Percentiles rank a stretch among this genome's conserved stretches.
These are phyloP conservation scores for Furcifer pardalis DNA, from an alignment of 2,797 vertebrate genomes.

Conservation along the genomic window DNA sequence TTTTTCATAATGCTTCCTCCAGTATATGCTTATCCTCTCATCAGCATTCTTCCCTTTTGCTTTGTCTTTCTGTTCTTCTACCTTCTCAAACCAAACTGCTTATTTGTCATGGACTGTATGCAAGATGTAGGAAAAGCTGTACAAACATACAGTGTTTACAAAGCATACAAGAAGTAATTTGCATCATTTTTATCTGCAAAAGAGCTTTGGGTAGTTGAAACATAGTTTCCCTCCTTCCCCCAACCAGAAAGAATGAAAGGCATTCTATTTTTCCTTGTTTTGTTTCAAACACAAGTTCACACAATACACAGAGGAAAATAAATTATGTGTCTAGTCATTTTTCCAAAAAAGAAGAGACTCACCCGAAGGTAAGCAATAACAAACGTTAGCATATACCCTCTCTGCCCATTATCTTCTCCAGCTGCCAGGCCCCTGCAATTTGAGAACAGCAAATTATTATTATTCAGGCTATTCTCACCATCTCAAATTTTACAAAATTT, in stretches of 20 bases:
- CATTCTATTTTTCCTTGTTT: background rate
- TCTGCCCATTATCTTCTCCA: conserved; percentile 99
- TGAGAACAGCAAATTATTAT: conserved; percentile 61
- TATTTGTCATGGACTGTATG: background rate
- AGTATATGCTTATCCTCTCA: no score
- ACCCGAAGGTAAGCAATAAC: conserved; percentile 98
- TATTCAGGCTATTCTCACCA: conserved; percentile 16
- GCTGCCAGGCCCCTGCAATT: conserved; percentile 93
- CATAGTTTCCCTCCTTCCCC: background rate
- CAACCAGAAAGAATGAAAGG: background rate
- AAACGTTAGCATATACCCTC: conserved; percentile 98
- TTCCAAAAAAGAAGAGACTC: conserved; percentile 71
- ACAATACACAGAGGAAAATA: background rate
- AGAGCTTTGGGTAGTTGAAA: background rate
- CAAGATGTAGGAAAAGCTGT: background rate
- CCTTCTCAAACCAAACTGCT: background rate
- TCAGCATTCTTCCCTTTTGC: no score
- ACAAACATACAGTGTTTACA: background rate
- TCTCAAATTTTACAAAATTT: background rate
- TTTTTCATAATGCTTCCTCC: no score
- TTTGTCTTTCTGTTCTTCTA: no score
- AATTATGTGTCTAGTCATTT: background rate
- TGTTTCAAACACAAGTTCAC: background rate
- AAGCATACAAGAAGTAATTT: background rate
- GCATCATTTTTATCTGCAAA: background rate